phyloP scores from a whole-genome alignment of 2,113 vertebrate genomes.

The Pavo muticus region DNA sequence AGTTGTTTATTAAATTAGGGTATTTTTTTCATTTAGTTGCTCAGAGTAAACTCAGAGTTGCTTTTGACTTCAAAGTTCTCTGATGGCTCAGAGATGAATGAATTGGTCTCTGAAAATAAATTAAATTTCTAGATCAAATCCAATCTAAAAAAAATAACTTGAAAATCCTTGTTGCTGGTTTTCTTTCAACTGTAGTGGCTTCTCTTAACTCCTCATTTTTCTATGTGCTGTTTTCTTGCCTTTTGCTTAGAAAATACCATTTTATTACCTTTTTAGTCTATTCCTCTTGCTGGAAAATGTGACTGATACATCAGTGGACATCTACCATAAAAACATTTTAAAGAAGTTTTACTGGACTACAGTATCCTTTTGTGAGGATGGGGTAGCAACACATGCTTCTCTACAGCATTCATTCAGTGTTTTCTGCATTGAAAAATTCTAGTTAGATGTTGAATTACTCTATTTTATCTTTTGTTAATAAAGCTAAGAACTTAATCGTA shows the following conservation, averaged over 20 bases:
- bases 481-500: not conserved
- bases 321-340: not conserved
- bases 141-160: not conserved
- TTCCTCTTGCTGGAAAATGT: not conserved
- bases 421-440: slow-evolving; percentile 4
- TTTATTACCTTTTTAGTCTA: not conserved
- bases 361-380: not conserved
- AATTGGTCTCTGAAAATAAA: not conserved
- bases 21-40: slow-evolving; percentile 41
- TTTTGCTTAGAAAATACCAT: not conserved
- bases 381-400: not conserved
- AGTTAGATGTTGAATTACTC: not conserved
- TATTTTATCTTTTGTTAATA: not conserved
- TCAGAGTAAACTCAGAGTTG: not conserved
- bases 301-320: not conserved
- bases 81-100: slow-evolving; percentile 29
- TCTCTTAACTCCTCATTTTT: not conserved
- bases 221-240: not conserved
- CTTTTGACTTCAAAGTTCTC: slow-evolving; percentile 13
- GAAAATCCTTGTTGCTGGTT: slow-evolving; percentile 15
- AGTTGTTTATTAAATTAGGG: not conserved
- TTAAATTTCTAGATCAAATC: slow-evolving; percentile 28
- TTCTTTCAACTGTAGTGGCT: not conserved
- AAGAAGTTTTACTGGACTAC: not conserved
- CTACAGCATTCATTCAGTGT: not conserved